phyloP scores from a whole-genome alignment of 2,888 invertebrate species.

The Heteropelma amictum region DNA sequence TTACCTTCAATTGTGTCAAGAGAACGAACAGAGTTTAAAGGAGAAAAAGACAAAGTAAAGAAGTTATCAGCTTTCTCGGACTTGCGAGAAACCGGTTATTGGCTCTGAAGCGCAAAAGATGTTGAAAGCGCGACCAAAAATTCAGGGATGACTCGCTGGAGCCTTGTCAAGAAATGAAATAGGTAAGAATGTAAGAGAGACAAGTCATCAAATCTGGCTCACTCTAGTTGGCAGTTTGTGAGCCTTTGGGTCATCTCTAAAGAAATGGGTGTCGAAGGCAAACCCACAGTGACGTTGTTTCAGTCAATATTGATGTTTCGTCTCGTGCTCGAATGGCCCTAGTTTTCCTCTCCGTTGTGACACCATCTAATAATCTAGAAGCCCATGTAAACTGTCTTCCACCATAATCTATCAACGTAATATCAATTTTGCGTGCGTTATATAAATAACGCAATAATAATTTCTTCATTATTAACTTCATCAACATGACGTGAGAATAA shows the following conservation, averaged over 20 bases:
- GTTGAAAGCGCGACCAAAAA: constrained; percentile 25
- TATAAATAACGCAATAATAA: too few relatives aligned
- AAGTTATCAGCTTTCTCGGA: constrained; percentile 18
- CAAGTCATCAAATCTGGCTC: constrained; percentile 50
- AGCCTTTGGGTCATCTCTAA: constrained; percentile 55
- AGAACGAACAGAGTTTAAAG: constrained; percentile 12
- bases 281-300: constrained; percentile 65
- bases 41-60: neutral
- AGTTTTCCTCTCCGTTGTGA: constrained; percentile 13
- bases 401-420: neutral
- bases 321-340: constrained; percentile 51
- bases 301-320: constrained; percentile 72
- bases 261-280: constrained; percentile 63
- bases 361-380: constrained; percentile 33
- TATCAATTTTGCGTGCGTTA: too few relatives aligned
- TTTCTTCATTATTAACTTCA: too few relatives aligned
- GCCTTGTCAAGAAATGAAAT: neutral
- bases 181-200: neutral
- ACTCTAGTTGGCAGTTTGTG: constrained; percentile 12
- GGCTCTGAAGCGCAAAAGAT: constrained; percentile 30
- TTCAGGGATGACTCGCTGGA: neutral
- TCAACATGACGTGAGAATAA: too few relatives aligned
- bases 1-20: too few relatives aligned
- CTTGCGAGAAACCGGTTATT: constrained; percentile 54
- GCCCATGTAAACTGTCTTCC: neutral